Base-by-base conservation (phyloP, 2,888 invertebrate genomes). In the Cephus pygmeus region DNA sequence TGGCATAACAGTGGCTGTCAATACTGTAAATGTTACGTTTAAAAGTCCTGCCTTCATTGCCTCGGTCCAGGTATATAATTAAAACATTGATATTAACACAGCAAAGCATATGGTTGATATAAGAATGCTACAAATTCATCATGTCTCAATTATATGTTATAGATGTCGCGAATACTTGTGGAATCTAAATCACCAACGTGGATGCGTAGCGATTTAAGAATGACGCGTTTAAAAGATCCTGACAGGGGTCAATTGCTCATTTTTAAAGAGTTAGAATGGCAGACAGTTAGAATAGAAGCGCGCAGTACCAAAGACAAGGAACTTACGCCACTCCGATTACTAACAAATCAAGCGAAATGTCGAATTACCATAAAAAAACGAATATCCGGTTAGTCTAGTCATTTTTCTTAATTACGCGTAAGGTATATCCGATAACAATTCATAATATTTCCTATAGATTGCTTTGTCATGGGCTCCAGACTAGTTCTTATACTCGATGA, bases 251-350 rank as follows among this genome's bases (percentile, higher is more conserved):
- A 98, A 88, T 93, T 99, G 83, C 94, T 99, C 83, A 96, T 99
- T 89, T 99, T 99, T 92, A 99, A 99, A 93, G 97, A 98, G 92
- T 92, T 99, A 77, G 97, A 97, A 90, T 99, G 99, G 99, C 98
- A 99, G 92, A 97, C 98, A 76, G 95, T 99, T 33, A 94, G 98
- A 82, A 97, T 99, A 88, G 99, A 99, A 92, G 99, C 99, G 15
- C 96, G 95, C 88, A 97, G 97, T 79, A 95, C 95, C 75, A 94
- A 94, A 88, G 95, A 96, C 89, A 93, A 93, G 85, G 94, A 94
- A 81, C 92, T 98, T 77, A 98, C 98, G 0, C 99, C 99, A 0
- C 92, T 99, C 73, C 93, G 99, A 81, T 93, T 99, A 81, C 94
- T 99, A 35, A 97, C 99, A 33, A 98, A 98, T 92, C 97, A 97